phyloP scores from a whole-genome alignment of 1,140 invertebrate genomes.

The Heliconius himera region DNA sequence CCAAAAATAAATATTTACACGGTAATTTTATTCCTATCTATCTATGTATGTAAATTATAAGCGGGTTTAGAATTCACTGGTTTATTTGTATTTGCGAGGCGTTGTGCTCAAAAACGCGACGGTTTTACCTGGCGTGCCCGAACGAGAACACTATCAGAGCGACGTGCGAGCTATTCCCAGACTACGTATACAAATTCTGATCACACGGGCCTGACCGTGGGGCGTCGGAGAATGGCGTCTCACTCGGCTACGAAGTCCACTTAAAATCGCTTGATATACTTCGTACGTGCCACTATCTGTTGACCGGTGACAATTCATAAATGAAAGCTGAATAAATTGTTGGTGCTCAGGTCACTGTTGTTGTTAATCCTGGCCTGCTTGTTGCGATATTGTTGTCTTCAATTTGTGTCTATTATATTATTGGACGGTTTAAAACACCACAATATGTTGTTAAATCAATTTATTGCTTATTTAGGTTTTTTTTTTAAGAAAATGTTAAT shows the following conservation, averaged over 20 bases:
- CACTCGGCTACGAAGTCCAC: conserved; percentile 48
- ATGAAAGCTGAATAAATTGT: conserved; percentile 12
- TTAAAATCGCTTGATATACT: conserved; percentile 45
- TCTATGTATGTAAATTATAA: conserved; percentile 64
- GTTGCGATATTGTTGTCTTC: not conserved
- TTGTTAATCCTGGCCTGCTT: not conserved
- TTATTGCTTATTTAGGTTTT: no score
- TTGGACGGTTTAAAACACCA: no score
- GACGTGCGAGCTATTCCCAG: conserved; percentile 70
- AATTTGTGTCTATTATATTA: no score
- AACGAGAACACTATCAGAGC: conserved; percentile 69
- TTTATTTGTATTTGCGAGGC: conserved; percentile 76
- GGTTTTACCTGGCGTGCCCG: conserved; percentile 69
- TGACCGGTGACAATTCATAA: conserved; percentile 24
- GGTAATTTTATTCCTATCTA: conserved; percentile 63
- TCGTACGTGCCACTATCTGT: conserved; percentile 31
- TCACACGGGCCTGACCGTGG: conserved; percentile 61
- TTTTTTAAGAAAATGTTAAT: no score
- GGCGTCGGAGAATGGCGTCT: conserved; percentile 53
- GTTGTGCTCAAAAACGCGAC: conserved; percentile 71
- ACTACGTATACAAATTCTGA: conserved; percentile 76
- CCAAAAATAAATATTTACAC: conserved; percentile 52
- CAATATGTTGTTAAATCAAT: no score
- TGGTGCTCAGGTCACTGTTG: not conserved
- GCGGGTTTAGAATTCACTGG: conserved; percentile 69